Evolutionary conservation across 2,797 vertebrate species (phyloP), one percentile per base, ranked within the genome.

Genomic region (Otolemur crassicaudatus): DNA sequence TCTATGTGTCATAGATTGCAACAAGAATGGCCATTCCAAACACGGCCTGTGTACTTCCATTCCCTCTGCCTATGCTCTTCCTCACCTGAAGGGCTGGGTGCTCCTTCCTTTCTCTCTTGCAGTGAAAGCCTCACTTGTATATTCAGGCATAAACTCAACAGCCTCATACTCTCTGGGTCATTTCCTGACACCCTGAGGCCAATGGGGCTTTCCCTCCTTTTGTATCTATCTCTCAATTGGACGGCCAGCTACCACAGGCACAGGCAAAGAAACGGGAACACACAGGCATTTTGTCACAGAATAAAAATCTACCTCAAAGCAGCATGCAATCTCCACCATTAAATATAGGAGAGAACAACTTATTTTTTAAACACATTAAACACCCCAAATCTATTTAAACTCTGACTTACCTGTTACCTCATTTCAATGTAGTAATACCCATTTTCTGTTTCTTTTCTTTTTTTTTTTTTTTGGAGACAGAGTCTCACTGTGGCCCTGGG

Each of bases 291-390:
- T 80, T 46, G 20, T 77, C 31, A 83, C n/a, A 67, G 46, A 86
- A 49, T 72, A 77, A 93, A 93, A 81, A 61, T n/a, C 11, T 56
- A n/a, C 19, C 58, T 82, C 63, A 93, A 92, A 80, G 29, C 61
- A 37, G n/a, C 70, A n/a, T 23, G 31, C 56, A 29, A 37, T 87
- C 46, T 83, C 87, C 31, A 56, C 49, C 7, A 34, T 72, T 70
- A 76, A 76, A 46, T 27, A 69, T 5, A 70, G 14, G 72, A 58
- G n/a, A 94, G 58, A 23, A n/a, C 34, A 14, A 3, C 7, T 93
- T 84, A 73, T 69, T 73, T 67, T 83, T 67, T 61, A 75, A 88
- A 58, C 49, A 49, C 49, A 14, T 2, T 16, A 14, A 16, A 53
- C 49, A 53, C 23, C 22, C 4, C 67, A 53, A 67, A 72, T 61